Conservation (phyloP, 2,797 vertebrate species). For the Sebastes iracundus region DNA sequence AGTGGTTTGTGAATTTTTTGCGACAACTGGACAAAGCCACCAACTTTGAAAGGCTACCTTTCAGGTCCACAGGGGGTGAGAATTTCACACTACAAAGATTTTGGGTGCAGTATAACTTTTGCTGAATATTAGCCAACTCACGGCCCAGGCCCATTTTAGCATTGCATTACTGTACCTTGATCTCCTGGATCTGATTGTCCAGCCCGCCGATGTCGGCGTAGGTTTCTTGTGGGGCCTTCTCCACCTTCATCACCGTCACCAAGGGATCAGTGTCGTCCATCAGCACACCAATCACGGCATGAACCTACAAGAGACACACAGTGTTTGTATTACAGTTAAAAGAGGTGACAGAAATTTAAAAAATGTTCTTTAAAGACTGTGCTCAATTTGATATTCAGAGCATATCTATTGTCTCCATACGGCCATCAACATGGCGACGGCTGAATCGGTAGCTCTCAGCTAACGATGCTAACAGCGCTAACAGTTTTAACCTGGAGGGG, state of each 20-base stretch:
- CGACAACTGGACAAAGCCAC: not conserved
- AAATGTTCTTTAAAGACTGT: not conserved
- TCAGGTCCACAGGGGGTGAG: not conserved
- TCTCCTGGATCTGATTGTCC: conserved; percentile 98
- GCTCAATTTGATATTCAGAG: no score
- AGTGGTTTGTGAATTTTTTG: no score
- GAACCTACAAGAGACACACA: conserved; percentile 82
- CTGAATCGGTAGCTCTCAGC: no score
- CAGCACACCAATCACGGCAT: conserved; percentile 96
- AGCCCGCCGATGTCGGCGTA: conserved; percentile 97
- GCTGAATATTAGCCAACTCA: not conserved
- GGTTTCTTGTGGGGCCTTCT: conserved; percentile 98
- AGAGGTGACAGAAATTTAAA: not conserved
- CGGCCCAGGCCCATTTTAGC: not conserved
- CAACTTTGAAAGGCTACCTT: not conserved
- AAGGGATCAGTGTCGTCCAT: conserved; percentile 98
- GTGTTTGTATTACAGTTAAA: not conserved
- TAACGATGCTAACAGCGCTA: no score
- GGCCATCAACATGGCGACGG: no score
- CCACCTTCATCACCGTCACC: conserved; percentile 99
- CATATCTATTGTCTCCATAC: no score
- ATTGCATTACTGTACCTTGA: conserved; percentile 85
- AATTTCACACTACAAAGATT: not conserved
- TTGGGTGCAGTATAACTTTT: not conserved
- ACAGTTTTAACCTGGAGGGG: no score